Base-by-base conservation (phyloP, 92 coral and sea anemone genomes). In the Umimayanthus chanpuru region DNA sequence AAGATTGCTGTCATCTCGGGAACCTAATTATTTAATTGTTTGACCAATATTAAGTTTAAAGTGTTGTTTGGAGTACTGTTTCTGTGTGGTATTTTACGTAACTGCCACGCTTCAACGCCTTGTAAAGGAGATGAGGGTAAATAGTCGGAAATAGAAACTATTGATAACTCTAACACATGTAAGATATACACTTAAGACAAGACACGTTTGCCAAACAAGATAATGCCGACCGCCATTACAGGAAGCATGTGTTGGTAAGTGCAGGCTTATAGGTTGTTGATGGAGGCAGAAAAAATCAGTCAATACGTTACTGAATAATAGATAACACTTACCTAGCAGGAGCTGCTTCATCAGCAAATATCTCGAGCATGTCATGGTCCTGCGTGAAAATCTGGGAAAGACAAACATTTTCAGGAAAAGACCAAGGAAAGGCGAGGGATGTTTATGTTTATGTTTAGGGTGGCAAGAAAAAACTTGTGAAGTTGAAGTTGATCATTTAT, bases 201-300 rank as follows among this genome's bases (percentile, higher is more conserved):
- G 81, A 88, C 64, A 88, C 86, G 61, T 88, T 78, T 82, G 89
- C 77, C 16, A 94, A 88, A 79, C 74, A 88, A 75, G 90, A 88
- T 5, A 29, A 20, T n/a, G 93, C 91, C 41, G 89, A 23, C 26
- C 79, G 12, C 4, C 91, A 93, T 67, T 90, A 88, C 84, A 81
- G 85, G 29, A 86, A 90, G 65, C 93, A 90, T 80, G 30, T 85
- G 67, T 47, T 93, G 91, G 95, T 93, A 18, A 92, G 92, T 67
- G 44, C 6, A 50, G 16, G 25, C 2, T 9, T n/a, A 18, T 15
- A 6, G 12, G 25, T 81, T 81, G 40, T 29, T 81, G 56, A 43
- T 81, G 40, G 49, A 23, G 1, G n/a, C 49, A 36, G 41, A 23
- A 50, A 61, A 43, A 21, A 32, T 38, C 28, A 30, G 6, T 55